Base-by-base conservation (phyloP, 1,140 invertebrate species). In the Anoplophora glabripennis region DNA sequence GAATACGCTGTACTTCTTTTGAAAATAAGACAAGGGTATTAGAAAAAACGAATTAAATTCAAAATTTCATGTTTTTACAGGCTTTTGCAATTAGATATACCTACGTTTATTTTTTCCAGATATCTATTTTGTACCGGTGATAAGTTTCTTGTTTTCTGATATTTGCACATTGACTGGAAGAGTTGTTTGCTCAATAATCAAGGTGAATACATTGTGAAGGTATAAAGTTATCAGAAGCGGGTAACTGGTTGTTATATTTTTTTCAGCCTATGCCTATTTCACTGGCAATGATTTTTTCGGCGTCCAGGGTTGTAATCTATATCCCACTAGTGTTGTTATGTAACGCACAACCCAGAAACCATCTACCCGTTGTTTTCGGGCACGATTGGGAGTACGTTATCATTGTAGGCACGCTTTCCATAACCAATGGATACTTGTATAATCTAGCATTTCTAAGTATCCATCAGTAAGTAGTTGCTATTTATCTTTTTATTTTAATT, bases 71-170 rank as follows among this genome's bases (percentile, higher is more conserved):
- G n/a, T n/a, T n/a, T n/a, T n/a, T n/a, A n/a, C n/a, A n/a, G n/a
- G n/a, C n/a, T n/a, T n/a, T n/a, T n/a, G n/a, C n/a, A n/a, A n/a
- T n/a, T n/a, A n/a, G n/a, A n/a, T n/a, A n/a, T n/a, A n/a, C n/a
- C n/a, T n/a, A 28, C 5, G 21, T 28, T 28, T 28, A 28, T 56
- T 61, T 52, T 59, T 54, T 59, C 7, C 44, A 46, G 44, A 46
- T 11, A 17, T 18, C 4, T 46, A 15, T 46, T 46, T 46, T 21
- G 28, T 28, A 11, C 44, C 44, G 11, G 44, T 46, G 7, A 11
- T 21, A 11, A 46, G 12, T 17, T 46, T 15, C 3, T 21, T 46
- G 7, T 21, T 46, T 15, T 11, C 7, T 18, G 44, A 46, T 15
- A 46, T 46, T 11, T 46, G 15, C 7, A 4, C 5, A 9, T 4